Conservation (phyloP, 2,113 vertebrate species). For the Passer domesticus region DNA sequence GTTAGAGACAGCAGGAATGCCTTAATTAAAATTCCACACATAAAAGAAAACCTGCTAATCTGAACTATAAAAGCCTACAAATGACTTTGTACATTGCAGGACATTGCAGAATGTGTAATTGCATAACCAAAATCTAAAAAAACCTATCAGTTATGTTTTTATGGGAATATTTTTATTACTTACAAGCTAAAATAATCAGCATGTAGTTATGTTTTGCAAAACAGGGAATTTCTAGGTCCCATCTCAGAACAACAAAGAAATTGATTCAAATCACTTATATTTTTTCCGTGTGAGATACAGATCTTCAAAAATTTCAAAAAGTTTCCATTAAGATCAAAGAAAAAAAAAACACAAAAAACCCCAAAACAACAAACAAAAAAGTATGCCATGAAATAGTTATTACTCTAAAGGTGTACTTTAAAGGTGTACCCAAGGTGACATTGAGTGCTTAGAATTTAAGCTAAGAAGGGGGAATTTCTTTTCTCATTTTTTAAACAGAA, state of each 20-base stretch:
- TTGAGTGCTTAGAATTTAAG: not conserved
- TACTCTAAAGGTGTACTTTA: not conserved
- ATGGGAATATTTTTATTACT: not conserved
- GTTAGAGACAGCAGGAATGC: not conserved
- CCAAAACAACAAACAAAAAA: not conserved
- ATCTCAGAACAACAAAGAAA: not conserved
- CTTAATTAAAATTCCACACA: not conserved
- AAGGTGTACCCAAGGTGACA: not conserved
- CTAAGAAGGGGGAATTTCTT: not conserved
- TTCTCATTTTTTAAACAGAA: not conserved
- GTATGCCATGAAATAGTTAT: not conserved
- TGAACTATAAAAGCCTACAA: not conserved
- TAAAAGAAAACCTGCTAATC: not conserved
- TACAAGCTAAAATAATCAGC: not conserved
- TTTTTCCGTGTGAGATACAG: not conserved
- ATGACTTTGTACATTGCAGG: not conserved
- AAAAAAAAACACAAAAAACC: fast-evolving
- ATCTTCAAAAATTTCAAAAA: not conserved
- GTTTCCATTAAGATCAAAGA: not conserved
- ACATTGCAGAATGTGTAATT: not conserved
- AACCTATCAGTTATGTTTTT: not conserved
- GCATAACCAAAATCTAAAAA: not conserved
- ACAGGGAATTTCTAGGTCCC: not conserved
- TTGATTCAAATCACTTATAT: not conserved
- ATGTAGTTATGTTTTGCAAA: not conserved